phyloP scores from a whole-genome alignment of 2,113 vertebrate species.

The Meles meles region DNA sequence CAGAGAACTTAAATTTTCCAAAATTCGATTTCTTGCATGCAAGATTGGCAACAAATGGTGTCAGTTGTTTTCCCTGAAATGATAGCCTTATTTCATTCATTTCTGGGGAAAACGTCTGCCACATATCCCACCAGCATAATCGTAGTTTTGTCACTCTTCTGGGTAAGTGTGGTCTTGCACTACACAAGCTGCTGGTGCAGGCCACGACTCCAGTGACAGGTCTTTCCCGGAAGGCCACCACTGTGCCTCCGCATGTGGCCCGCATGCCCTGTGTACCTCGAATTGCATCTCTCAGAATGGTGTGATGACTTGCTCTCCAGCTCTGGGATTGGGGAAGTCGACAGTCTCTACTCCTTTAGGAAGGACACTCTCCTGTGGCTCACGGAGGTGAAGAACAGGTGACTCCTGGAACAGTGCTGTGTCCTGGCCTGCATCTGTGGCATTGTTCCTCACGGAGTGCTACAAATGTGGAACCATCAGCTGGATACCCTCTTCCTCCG shows the following conservation, averaged over 20 bases:
- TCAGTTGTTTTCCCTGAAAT: not conserved
- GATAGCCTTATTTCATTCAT: not conserved
- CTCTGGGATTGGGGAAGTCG: not conserved
- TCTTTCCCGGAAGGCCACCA: not conserved
- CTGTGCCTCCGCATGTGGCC: not conserved
- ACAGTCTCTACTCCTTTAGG: not conserved
- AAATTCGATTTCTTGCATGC: not conserved
- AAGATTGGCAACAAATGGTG: not conserved
- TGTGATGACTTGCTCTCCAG: not conserved
- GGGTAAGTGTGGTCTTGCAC: not conserved
- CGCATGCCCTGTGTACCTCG: not conserved
- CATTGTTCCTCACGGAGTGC: not conserved
- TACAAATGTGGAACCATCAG: not conserved
- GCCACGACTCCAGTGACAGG: not conserved
- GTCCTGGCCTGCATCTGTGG: not conserved
- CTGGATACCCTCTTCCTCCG: not conserved
- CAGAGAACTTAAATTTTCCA: not conserved
- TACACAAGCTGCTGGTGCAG: not conserved
- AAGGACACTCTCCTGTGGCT: not conserved
- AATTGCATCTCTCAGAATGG: not conserved
- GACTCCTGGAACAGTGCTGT: not conserved
- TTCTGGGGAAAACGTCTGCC: not conserved
- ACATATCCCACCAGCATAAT: not conserved
- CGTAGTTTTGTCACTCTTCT: not conserved
- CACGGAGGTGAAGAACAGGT: not conserved